Percentiles rank a stretch among this genome's conserved stretches.
Evolutionary conservation across 2,797 vertebrate species (phyloP).

Genomic region (Sandelia bainsii): DNA sequence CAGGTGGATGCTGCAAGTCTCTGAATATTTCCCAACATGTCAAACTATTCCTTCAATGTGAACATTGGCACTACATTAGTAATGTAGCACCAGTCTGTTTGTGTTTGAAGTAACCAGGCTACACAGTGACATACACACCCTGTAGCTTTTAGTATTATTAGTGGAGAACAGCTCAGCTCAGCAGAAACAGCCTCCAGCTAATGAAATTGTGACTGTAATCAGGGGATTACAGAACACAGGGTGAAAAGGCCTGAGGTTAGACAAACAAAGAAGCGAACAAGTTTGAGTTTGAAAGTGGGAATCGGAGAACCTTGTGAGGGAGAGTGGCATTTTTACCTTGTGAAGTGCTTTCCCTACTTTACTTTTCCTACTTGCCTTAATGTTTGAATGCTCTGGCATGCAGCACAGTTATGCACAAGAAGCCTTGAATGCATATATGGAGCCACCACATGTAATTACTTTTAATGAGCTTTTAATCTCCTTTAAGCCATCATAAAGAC

Average conservation of each 20-base stretch:
- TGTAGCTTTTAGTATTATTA: slow-evolving; percentile 65
- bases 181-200: slow-evolving; percentile 71
- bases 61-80: neutral
- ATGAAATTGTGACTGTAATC: slow-evolving; percentile 76
- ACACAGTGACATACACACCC: slow-evolving; percentile 33
- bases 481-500: slow-evolving; percentile 36
- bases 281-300: slow-evolving; percentile 40
- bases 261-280: slow-evolving; percentile 56
- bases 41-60: slow-evolving; percentile 5
- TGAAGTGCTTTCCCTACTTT: slow-evolving; percentile 10
- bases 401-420: slow-evolving; percentile 18
- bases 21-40: neutral
- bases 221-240: slow-evolving; percentile 60
- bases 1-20: neutral
- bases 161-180: slow-evolving; percentile 65
- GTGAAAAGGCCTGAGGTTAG: slow-evolving; percentile 28
- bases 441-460: slow-evolving; percentile 51
- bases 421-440: slow-evolving; percentile 30
- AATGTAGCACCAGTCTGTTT: slow-evolving; percentile 22
- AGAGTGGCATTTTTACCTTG: slow-evolving; percentile 21
- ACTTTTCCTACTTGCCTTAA: neutral
- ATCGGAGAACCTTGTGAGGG: slow-evolving; percentile 26
- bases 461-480: slow-evolving; percentile 68
- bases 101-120: slow-evolving; percentile 42
- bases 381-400: slow-evolving; percentile 9